phyloP scores from a whole-genome alignment of 2,113 vertebrate species.

The Phrynosoma blainvillii region DNA sequence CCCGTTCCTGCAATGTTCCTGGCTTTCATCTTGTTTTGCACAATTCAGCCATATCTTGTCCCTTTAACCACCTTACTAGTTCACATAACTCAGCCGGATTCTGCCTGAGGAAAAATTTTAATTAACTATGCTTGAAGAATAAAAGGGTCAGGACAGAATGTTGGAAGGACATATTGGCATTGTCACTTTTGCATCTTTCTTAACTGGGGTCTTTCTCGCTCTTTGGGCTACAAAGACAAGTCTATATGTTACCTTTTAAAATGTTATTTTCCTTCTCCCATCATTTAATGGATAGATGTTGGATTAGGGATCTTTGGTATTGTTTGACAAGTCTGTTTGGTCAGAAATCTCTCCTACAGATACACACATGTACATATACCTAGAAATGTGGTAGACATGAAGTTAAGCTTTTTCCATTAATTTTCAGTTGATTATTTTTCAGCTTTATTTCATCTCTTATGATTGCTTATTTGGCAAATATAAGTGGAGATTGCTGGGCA shows the following conservation, averaged over 20 bases:
- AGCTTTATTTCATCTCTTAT: not conserved
- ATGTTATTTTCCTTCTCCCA: not conserved
- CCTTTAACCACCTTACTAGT: slow-evolving; percentile 63
- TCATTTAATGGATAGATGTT: not conserved
- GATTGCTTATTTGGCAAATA: not conserved
- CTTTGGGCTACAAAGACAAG: not conserved
- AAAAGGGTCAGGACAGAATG: slow-evolving; percentile 40
- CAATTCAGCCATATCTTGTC: slow-evolving; percentile 44
- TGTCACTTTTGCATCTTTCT: slow-evolving; percentile 41
- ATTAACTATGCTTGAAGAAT: slow-evolving; percentile 69
- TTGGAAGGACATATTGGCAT: slow-evolving; percentile 40
- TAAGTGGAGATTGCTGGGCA: slow-evolving; percentile 2
- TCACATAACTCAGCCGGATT: slow-evolving; percentile 67
- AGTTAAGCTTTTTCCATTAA: not conserved
- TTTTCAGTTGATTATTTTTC: not conserved
- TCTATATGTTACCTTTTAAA: not conserved
- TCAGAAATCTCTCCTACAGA: not conserved
- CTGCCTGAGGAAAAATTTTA: slow-evolving; percentile 77
- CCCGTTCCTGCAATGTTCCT: slow-evolving; percentile 21
- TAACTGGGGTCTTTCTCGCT: slow-evolving; percentile 25
- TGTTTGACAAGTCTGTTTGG: not conserved
- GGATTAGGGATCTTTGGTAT: slow-evolving; percentile 20
- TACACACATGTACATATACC: not conserved
- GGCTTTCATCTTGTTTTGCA: slow-evolving; percentile 63
- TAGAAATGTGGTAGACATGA: not conserved